Conservation (phyloP, 2,888 invertebrate species). For the Caenorhabditis plicata region DNA sequence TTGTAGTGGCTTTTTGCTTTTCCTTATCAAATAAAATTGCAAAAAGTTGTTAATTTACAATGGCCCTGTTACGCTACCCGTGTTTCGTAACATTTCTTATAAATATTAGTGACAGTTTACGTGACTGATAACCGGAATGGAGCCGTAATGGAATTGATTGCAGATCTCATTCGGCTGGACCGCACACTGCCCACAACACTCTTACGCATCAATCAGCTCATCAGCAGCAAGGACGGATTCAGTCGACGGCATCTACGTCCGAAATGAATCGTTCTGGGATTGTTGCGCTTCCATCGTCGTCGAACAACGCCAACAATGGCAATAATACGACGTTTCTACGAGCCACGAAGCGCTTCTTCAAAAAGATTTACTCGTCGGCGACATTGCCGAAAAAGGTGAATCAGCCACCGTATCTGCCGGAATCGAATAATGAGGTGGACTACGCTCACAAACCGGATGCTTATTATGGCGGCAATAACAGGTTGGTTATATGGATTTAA, state of each 20-base stretch:
- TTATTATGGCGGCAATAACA: conserved; percentile 20
- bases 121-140: too few relatives aligned
- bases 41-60: neutral
- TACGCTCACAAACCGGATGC: conserved; percentile 26
- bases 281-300: conserved; percentile 14
- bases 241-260: conserved; percentile 35
- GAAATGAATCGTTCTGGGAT: conserved; percentile 33
- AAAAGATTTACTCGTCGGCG: conserved; percentile 58
- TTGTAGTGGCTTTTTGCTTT: neutral
- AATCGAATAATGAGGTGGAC: conserved; percentile 21
- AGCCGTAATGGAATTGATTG: conserved; percentile 1
- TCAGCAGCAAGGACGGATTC: too few relatives aligned
- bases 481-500: too few relatives aligned
- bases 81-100: too few relatives aligned
- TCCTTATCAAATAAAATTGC: neutral
- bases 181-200: conserved; percentile 37
- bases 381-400: conserved; percentile 54
- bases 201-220: conserved; percentile 13
- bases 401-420: too few relatives aligned
- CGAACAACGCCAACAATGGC: conserved; percentile 3
- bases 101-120: too few relatives aligned
- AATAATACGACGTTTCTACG: conserved; percentile 41
- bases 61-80: too few relatives aligned
- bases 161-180: conserved; percentile 47
- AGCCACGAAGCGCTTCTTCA: conserved; percentile 61